phyloP scores from a whole-genome alignment of 1,140 invertebrate genomes.

The Pogonomyrmex barbatus region DNA sequence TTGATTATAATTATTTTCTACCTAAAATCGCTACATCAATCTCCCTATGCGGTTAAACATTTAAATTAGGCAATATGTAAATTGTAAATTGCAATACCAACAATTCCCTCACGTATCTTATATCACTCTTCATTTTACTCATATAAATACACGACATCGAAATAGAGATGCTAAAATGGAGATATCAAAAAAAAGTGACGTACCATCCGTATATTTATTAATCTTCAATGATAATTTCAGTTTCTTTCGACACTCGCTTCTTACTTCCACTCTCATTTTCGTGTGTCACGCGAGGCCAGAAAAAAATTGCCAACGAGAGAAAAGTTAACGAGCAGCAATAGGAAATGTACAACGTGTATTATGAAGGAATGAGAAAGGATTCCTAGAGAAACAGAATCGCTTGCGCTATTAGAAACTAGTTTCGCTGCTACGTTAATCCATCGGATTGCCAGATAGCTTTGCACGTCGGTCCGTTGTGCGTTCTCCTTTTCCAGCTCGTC shows the following conservation, averaged over 20 bases:
- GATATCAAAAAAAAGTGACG: not conserved
- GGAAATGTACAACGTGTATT: too few relatives aligned
- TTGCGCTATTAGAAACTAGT: constrained; percentile 40
- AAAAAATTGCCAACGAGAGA: not conserved
- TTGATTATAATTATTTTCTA: not conserved
- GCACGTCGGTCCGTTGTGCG: not conserved
- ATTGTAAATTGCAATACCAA: not conserved
- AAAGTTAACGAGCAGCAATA: not conserved
- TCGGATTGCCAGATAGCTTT: constrained; percentile 26
- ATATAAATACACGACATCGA: not conserved
- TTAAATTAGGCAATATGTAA: not conserved
- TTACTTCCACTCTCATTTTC: not conserved
- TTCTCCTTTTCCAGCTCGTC: constrained; percentile 43
- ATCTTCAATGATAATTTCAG: not conserved
- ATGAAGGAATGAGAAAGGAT: constrained; percentile 49
- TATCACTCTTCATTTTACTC: not conserved
- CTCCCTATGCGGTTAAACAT: not conserved
- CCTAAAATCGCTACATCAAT: not conserved
- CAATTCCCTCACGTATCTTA: not conserved
- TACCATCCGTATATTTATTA: not conserved
- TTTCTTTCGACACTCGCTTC: not conserved
- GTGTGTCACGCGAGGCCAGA: not conserved
- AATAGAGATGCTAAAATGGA: not conserved
- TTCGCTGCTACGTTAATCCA: constrained; percentile 30
- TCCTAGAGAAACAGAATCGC: not conserved